A percentile compares a stretch with the other conserved stretches of the same genome.
Conservation (phyloP, 1,140 invertebrate species). For the Penaeus japonicus region DNA sequence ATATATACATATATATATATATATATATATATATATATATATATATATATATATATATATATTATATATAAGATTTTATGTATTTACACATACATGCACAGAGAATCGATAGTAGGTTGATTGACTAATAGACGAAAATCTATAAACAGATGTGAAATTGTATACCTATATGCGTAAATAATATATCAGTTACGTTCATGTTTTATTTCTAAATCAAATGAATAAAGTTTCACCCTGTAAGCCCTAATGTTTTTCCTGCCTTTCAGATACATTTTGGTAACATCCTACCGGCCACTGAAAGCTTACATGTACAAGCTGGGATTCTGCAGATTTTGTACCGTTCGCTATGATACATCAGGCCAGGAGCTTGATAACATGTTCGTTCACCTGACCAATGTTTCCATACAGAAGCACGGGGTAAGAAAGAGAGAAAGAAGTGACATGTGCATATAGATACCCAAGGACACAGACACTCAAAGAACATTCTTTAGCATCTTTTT, state of each 20-base stretch:
- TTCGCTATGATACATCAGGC: conserved; percentile 76
- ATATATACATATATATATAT: neutral
- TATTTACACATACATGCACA: neutral
- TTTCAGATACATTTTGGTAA: conserved; percentile 78
- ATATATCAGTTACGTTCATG: neutral
- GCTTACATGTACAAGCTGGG: conserved; percentile 79
- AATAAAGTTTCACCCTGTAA: too few species aligned
- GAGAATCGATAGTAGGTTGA: neutral
- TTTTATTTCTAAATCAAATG: neutral
- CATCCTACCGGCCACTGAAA: conserved; percentile 84
- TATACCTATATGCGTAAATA: neutral
- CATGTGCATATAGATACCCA: neutral
- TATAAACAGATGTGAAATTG: neutral
- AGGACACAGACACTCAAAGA: neutral
- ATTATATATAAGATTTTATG: neutral
- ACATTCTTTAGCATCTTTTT: neutral
- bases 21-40: neutral
- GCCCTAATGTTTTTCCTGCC: neutral
- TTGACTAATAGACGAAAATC: conserved; percentile 58
- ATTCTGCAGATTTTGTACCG: conserved; percentile 86
- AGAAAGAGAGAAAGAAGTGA: conserved; percentile 58
- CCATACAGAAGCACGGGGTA: conserved; percentile 87
- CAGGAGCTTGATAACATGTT: conserved; percentile 85
- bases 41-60: neutral
- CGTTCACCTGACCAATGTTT: conserved; percentile 86